Percentiles rank a stretch among this genome's conserved stretches.
phyloP scores from a whole-genome alignment of 92 coral and sea anemone species.

The Umimayanthus kanabou region DNA sequence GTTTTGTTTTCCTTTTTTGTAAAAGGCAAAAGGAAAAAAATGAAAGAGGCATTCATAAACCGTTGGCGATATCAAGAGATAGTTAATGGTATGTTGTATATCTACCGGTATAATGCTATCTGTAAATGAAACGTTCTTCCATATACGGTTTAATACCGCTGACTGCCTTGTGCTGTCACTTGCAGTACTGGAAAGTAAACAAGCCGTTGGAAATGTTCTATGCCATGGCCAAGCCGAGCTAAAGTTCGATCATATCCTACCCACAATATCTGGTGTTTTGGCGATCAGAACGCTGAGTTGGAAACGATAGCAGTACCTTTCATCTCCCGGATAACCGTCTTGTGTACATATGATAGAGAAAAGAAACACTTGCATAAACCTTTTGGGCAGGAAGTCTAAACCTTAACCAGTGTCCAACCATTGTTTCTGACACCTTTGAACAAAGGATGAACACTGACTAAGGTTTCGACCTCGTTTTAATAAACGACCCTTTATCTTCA shows the following conservation, averaged over 20 bases:
- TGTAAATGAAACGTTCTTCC: too few species aligned
- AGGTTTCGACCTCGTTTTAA: too few species aligned
- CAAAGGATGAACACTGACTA: too few species aligned
- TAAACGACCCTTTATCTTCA: too few species aligned
- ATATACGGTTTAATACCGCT: background rate
- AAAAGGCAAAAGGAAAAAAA: too few species aligned
- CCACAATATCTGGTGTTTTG: background rate
- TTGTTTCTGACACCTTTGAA: too few species aligned
- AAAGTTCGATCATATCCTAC: slow-evolving; percentile 8
- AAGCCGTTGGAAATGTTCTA: slow-evolving; percentile 99
- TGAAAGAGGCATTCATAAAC: too few species aligned
- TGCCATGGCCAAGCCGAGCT: slow-evolving; percentile 65
- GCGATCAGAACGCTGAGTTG: background rate
- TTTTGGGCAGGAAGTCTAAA: background rate
- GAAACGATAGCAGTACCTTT: background rate
- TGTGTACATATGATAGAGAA: slow-evolving; percentile 9
- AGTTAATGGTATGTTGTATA: too few species aligned
- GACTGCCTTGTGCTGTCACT: background rate
- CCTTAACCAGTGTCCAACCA: too few species aligned
- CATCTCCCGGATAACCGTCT: background rate
- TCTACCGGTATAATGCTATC: background rate
- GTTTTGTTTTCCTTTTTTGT: too few species aligned
- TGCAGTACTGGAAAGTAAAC: slow-evolving; percentile 98
- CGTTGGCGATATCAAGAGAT: too few species aligned
- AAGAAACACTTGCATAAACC: background rate